Percentiles rank a stretch among this genome's conserved stretches.
Conservation (phyloP, 2,113 vertebrate species). For the Hypanus sabinus region DNA sequence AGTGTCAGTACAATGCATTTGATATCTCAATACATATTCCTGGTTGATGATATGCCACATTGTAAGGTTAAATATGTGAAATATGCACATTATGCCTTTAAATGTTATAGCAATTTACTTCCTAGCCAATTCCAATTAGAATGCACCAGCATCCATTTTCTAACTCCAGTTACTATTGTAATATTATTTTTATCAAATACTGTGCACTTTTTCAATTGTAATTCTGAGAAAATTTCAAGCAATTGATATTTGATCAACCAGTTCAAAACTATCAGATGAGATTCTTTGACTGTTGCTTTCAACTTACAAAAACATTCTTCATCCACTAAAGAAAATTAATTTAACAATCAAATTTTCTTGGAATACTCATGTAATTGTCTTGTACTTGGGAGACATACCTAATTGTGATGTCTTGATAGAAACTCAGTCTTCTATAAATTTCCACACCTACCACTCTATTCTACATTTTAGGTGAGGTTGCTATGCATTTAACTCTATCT, state of each 20-base stretch:
- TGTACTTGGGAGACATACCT: not conserved
- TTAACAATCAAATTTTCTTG: too few relatives aligned
- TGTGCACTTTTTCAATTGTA: not conserved
- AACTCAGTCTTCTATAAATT: not conserved
- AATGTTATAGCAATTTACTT: not conserved
- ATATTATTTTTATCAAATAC: not conserved
- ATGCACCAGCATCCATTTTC: not conserved
- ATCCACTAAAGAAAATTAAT: not conserved
- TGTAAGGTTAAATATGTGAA: not conserved
- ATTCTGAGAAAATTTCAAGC: not conserved
- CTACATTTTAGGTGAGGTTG: not conserved
- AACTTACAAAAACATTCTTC: not conserved
- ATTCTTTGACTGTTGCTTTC: not conserved
- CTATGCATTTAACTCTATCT: not conserved
- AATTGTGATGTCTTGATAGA: not conserved
- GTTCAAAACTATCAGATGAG: not conserved
- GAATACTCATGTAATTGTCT: not conserved
- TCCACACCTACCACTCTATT: not conserved
- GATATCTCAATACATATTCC: not conserved
- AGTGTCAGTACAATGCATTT: not conserved
- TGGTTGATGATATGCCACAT: not conserved
- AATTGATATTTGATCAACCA: not conserved
- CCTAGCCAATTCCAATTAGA: not conserved
- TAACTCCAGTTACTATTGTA: not conserved
- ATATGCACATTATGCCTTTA: not conserved